phyloP scores from a whole-genome alignment of 2,888 invertebrate species.

The Mallateleia sp. region DNA sequence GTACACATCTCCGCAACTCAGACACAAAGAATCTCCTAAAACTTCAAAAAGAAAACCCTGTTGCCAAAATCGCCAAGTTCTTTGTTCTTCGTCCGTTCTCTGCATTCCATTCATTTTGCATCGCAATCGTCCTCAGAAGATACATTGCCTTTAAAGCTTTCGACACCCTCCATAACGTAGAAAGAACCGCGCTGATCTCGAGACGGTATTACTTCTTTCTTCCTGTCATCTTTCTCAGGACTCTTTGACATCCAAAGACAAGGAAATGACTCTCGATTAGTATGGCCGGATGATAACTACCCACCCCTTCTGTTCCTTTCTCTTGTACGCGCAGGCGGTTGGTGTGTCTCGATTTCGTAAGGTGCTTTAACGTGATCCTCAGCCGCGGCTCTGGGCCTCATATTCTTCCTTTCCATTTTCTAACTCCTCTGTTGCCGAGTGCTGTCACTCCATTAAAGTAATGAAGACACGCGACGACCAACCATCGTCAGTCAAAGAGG shows the following conservation, averaged over 20 bases:
- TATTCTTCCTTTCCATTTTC: conserved; percentile 54
- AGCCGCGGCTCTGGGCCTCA: conserved; percentile 65
- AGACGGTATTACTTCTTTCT: conserved; percentile 78
- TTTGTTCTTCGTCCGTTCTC: conserved; percentile 52
- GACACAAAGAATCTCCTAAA: conserved; percentile 19
- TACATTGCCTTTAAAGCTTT: conserved; percentile 73
- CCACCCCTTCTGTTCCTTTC: conserved; percentile 40
- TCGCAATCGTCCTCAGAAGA: conserved; percentile 62
- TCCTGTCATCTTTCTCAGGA: conserved; percentile 71
- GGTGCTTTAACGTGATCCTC: conserved; percentile 81
- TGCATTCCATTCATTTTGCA: conserved; percentile 50
- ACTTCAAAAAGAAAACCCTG: conserved; percentile 37
- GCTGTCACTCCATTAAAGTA: conserved; percentile 88
- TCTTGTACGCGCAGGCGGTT: conserved; percentile 52
- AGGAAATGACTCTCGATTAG: conserved; percentile 78
- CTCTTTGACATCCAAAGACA: conserved; percentile 73
- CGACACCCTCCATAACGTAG: conserved; percentile 64
- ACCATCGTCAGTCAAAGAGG: conserved; percentile 85
- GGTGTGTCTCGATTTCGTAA: conserved; percentile 85
- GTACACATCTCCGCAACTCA: too few relatives aligned
- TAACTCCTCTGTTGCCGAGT: conserved; percentile 61
- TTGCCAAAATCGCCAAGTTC: conserved; percentile 47
- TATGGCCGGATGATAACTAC: conserved; percentile 74
- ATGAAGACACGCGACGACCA: conserved; percentile 87
- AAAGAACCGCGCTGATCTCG: conserved; percentile 74